Conservation (phyloP, 2,888 invertebrate species). For the Phorcus lineatus region DNA sequence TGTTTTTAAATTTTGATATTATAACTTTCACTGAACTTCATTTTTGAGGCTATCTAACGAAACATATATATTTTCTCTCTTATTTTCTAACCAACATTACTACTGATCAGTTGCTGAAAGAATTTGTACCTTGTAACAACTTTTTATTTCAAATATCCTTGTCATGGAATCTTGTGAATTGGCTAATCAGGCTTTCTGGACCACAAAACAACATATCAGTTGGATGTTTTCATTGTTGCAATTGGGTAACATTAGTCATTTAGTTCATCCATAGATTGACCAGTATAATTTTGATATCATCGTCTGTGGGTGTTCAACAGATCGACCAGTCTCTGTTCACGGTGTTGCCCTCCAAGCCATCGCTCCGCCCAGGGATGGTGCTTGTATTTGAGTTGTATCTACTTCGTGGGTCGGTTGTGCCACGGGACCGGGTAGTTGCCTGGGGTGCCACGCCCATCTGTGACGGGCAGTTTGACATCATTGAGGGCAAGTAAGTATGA, state of each 20-base stretch:
- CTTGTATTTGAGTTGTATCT: constrained; percentile 72
- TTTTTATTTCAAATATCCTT: no score
- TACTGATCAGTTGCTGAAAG: not conserved
- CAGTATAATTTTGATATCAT: not conserved
- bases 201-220: no score
- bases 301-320: constrained; percentile 43
- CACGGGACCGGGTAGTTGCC: constrained; percentile 70
- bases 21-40: no score
- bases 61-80: no score
- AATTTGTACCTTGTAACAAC: not conserved
- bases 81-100: not conserved
- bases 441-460: constrained; percentile 74
- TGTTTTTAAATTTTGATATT: no score
- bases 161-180: no score
- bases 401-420: constrained; percentile 68
- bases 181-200: no score
- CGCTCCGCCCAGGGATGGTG: constrained; percentile 71
- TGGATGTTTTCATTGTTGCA: no score
- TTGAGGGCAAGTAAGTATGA: constrained; percentile 72
- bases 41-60: no score
- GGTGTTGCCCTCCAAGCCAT: constrained; percentile 69
- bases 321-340: constrained; percentile 73
- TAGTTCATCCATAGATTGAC: not conserved
- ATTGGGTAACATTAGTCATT: no score
- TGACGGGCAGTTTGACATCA: constrained; percentile 72